Base-by-base conservation (phyloP, 2,797 vertebrate species). In the Champsocephalus esox region DNA sequence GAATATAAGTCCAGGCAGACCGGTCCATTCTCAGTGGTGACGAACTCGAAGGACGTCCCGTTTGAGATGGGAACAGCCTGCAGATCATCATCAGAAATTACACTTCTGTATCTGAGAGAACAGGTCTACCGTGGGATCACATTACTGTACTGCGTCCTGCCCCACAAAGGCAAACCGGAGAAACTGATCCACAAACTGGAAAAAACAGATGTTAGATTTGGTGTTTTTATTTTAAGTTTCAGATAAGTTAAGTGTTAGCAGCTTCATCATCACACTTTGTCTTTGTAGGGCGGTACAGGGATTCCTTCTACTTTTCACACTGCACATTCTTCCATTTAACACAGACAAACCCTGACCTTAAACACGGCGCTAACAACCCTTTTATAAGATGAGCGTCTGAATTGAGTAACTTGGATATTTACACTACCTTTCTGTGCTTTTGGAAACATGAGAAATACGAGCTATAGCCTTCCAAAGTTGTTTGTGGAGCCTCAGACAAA, bases 21-120 rank as follows among this genome's bases (percentile, higher is more conserved):
- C 0, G 98, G 98, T 28, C 98, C 96, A 0, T 99, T 99, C 73
- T 98, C 97, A 5, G 95, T 75, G 0, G 96, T 90, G 0, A 96
- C 90, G 41, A 97, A 99, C 73, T 98, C 97, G 75, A 97, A 93
- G 3, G 98, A 97, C 4, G 94, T 99, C 70, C 98, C 97, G 0
- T 99, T 99, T 82, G 96, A 94, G 3, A 95, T 97, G 2, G 96
- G 95, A 54, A 97, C 86, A 85, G 51, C 95, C 95, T 98, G 97
- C 83, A 92, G 89, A 54, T 50, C 21, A 70, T n/a, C 14, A 64
- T 4, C 50, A 61, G 34, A 79, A 59, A 76, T n/a, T 38, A 66
- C 9, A 54, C 17, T 9, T 48, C n/a, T 69, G 3, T 1, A 45
- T n/a, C 28, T 11, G 4, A 24, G 8, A 38, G 17, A 72, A 62